Evolutionary conservation across 2,797 vertebrate genomes (phyloP).

Genomic region (Gymnothorax reevesii): DNA sequence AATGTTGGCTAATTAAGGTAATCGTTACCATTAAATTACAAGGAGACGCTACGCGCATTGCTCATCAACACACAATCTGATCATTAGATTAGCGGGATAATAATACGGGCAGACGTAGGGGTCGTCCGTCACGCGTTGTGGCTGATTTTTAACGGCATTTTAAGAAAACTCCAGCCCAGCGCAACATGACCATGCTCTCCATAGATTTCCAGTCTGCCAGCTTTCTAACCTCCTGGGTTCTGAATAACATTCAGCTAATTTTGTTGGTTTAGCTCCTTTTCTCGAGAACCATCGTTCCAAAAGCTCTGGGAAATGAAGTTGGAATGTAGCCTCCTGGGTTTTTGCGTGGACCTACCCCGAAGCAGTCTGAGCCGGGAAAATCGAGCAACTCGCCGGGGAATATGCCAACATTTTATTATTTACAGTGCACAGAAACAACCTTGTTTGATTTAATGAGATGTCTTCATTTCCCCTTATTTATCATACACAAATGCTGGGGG

Average conservation of each 20-base stretch:
- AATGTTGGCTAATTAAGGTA: slow-evolving; percentile 27
- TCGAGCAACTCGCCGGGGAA: neutral
- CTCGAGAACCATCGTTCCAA: neutral
- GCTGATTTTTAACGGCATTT: neutral
- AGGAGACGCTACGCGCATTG: neutral
- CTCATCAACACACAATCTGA: slow-evolving; percentile 6
- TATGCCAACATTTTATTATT: neutral
- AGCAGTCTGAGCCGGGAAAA: neutral
- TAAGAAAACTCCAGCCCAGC: neutral
- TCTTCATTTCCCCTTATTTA: neutral
- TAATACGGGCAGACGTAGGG: slow-evolving; percentile 21
- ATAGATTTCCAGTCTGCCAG: neutral
- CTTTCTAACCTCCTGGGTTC: neutral
- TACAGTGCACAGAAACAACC: neutral
- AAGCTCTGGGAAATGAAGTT: neutral
- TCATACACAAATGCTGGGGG: neutral
- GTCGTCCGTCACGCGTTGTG: neutral
- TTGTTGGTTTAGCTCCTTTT: neutral
- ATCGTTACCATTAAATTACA: slow-evolving; percentile 17
- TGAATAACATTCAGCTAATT: neutral
- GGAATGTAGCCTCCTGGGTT: neutral
- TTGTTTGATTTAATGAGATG: neutral
- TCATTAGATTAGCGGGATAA: slow-evolving; percentile 17
- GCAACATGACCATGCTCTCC: neutral
- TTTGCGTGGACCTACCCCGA: neutral